Evolutionary conservation across 2,113 vertebrate species (phyloP).

Genomic region (Daubentonia madagascariensis): DNA sequence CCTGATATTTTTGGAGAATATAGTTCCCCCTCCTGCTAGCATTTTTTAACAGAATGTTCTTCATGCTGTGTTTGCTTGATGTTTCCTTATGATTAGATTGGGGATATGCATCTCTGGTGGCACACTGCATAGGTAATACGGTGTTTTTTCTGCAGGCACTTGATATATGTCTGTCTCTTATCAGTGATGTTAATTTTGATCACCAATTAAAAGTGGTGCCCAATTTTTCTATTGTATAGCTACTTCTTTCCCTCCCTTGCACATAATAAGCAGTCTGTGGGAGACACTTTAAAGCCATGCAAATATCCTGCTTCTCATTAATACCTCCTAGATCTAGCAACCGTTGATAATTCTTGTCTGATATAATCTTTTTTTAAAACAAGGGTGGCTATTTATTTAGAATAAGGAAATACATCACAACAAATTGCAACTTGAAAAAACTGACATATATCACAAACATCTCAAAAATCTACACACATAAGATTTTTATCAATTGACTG

Average conservation of each 20-base stretch:
- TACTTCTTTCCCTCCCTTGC: not conserved
- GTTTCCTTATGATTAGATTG: not conserved
- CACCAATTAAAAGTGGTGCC: not conserved
- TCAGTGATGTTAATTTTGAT: not conserved
- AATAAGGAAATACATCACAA: not conserved
- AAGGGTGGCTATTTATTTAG: not conserved
- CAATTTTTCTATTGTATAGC: not conserved
- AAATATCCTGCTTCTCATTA: constrained; percentile 27
- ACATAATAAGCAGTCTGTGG: not conserved
- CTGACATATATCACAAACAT: not conserved
- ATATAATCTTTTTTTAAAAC: not conserved
- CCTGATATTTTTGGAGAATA: not conserved
- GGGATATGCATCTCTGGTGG: not conserved
- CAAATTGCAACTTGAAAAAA: not conserved
- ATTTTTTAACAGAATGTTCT: not conserved
- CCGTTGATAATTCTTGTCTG: not conserved
- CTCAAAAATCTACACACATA: not conserved
- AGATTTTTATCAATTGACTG: not conserved
- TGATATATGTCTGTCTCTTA: not conserved
- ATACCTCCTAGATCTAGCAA: not conserved
- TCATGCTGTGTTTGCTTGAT: not conserved
- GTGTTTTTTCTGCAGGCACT: not conserved
- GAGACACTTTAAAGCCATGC: not conserved
- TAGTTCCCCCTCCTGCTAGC: not conserved
- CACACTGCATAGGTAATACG: not conserved